Base-by-base conservation (phyloP, 2,797 vertebrate genomes). In the Propithecus perrieri region DNA sequence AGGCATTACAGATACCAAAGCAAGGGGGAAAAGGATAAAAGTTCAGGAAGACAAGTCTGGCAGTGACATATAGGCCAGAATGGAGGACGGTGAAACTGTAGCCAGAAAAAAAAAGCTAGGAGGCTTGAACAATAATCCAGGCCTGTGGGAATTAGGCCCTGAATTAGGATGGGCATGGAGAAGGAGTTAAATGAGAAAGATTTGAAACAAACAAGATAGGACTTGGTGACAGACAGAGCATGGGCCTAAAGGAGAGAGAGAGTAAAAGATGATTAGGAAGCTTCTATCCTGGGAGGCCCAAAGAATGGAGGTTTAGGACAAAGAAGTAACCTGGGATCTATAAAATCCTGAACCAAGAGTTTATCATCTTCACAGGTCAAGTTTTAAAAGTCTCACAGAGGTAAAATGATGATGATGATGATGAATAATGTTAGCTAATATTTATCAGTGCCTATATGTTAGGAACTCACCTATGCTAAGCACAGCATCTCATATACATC, bases 351-450 rank as follows among this genome's bases (percentile, higher is more conserved):
- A 96, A 59, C 20, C 55, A 84, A 92, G 55, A 18, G 33, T 59
- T 90, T 74, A 43, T 57, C 59, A 5, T 83, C 69, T 89, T 90
- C 30, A 74, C 15, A 65, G 84, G 48, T 95, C 74, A 96, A 92
- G n/a, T 65, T 95, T 96, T 61, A 67, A 86, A 89, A 95, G 53
- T 89, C 41, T 94, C 48, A 80, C 80, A 61, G 55, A 53, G 74
- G 13, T 93, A 91, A 93, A 85, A 86, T 81, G 33, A 94, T 50
- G 22, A 78, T 46, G 69, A 63, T 35, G 13, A 61, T 18, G 35
- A 87, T 65, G 63, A 65, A 83, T 74, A 57, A 75, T 53, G 35
- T 63, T 2, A 85, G 46, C 57, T 67, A 83, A 89, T 72, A 83
- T 57, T 88, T 94, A 61, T 48, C 48, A 86, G 48, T 79, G 61